Conservation (phyloP, 2,113 vertebrate genomes). For the Formicarius rufipectus region DNA sequence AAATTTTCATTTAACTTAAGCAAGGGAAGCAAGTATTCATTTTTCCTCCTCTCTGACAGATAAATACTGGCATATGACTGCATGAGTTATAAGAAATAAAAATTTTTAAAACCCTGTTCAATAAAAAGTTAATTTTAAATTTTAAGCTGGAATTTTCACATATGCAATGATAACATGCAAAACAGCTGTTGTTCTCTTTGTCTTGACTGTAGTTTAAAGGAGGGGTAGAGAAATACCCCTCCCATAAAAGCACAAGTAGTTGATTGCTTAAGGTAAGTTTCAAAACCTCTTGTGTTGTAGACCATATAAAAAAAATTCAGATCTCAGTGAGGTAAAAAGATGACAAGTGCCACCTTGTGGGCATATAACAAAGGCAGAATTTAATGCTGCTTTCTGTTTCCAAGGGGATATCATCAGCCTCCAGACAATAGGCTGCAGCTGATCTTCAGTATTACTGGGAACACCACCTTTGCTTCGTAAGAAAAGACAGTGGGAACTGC, state of each 20-base stretch:
- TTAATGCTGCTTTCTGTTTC: not conserved
- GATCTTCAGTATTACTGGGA: not conserved
- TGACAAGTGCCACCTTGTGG: conserved; percentile 80
- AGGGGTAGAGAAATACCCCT: not conserved
- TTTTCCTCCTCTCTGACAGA: not conserved
- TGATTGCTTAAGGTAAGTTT: not conserved
- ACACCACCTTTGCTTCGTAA: not conserved
- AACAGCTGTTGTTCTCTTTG: not conserved
- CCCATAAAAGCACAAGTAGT: not conserved
- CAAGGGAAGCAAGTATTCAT: not conserved
- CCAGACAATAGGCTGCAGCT: not conserved
- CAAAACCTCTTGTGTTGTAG: not conserved
- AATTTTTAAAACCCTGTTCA: not conserved
- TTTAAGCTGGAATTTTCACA: not conserved
- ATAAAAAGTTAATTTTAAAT: not conserved
- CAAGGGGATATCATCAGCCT: not conserved
- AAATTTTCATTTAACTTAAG: not conserved
- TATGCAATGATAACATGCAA: not conserved
- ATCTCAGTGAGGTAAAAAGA: conserved; percentile 46
- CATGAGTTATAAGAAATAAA: not conserved
- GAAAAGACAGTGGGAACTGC: not conserved
- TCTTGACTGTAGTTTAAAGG: not conserved
- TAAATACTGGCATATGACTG: not conserved
- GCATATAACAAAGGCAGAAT: conserved; percentile 9
- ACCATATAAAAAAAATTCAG: not conserved